These are phyloP conservation scores for Reticulitermes speratus DNA, from an alignment of 1,140 invertebrate genomes.

Conservation along the genomic window DNA sequence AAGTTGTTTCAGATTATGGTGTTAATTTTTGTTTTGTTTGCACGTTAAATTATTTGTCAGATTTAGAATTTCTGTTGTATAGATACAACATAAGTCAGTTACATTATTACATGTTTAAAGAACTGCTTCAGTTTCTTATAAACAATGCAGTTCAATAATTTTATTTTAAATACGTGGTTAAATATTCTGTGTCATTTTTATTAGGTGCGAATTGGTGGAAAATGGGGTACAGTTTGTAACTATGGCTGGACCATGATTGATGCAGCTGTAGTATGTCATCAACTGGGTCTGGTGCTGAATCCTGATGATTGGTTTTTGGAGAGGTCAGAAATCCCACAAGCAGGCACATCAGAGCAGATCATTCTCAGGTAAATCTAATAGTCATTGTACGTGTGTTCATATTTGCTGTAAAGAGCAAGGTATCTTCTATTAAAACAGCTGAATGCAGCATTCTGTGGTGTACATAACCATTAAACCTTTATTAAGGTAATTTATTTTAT, in stretches of 20 bases:
- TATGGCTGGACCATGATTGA: slow-evolving; percentile 93
- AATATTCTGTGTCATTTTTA: slow-evolving; percentile 34
- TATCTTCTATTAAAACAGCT: no score
- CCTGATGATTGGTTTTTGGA: slow-evolving; percentile 88
- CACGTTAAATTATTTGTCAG: not conserved
- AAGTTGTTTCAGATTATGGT: not conserved
- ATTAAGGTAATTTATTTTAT: no score
- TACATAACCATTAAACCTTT: no score
- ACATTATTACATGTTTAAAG: no score
- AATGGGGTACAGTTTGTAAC: slow-evolving; percentile 97
- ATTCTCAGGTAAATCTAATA: slow-evolving; percentile 55
- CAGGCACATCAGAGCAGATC: slow-evolving; percentile 74
- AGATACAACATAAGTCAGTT: no score
- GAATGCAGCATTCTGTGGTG: no score
- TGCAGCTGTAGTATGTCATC: slow-evolving; percentile 92
- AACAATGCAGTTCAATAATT: no score
- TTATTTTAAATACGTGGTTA: no score
- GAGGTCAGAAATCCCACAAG: slow-evolving; percentile 73
- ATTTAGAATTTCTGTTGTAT: no score
- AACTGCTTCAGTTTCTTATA: no score
- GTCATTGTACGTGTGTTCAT: slow-evolving; percentile 38
- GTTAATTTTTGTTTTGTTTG: not conserved
- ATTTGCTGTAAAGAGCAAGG: no score
- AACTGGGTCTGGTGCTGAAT: slow-evolving; percentile 89
- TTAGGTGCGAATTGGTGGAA: slow-evolving; percentile 71